phyloP scores from a whole-genome alignment of 2,113 vertebrate genomes.

The Gopherus flavomarginatus region DNA sequence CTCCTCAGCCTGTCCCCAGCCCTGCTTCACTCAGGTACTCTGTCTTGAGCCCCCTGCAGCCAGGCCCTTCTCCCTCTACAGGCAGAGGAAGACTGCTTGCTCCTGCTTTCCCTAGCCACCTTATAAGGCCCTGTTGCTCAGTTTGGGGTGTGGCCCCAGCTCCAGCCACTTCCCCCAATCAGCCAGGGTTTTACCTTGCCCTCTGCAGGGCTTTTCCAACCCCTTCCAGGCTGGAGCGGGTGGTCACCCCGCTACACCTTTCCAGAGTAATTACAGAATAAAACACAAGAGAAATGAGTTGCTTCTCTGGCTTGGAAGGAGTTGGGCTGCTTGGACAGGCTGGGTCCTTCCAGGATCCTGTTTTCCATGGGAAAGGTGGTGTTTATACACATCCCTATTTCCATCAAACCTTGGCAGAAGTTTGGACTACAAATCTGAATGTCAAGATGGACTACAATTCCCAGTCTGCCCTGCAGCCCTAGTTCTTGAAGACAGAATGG shows the following conservation, averaged over 20 bases:
- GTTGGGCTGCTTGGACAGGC: fast-evolving
- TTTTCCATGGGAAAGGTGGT: fast-evolving
- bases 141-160: no score
- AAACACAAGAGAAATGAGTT: neutral
- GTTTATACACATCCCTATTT: fast-evolving
- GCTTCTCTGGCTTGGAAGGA: neutral
- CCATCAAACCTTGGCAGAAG: neutral
- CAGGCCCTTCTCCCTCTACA: no score
- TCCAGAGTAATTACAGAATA: neutral
- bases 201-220: no score
- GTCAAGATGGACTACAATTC: neutral
- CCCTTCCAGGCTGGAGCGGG: no score
- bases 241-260: neutral
- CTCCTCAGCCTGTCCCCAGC: no score
- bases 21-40: no score
- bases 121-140: no score
- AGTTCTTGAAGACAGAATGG: neutral
- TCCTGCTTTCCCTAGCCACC: no score
- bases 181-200: no score
- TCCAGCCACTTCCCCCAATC: no score
- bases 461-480: neutral
- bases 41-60: no score
- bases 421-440: neutral
- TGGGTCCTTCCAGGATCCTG: neutral
- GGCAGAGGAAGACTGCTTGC: no score